Evolutionary conservation across 2,113 vertebrate genomes (phyloP), one percentile per base, ranked within the genome.

Genomic region (Mesocricetus auratus): DNA sequence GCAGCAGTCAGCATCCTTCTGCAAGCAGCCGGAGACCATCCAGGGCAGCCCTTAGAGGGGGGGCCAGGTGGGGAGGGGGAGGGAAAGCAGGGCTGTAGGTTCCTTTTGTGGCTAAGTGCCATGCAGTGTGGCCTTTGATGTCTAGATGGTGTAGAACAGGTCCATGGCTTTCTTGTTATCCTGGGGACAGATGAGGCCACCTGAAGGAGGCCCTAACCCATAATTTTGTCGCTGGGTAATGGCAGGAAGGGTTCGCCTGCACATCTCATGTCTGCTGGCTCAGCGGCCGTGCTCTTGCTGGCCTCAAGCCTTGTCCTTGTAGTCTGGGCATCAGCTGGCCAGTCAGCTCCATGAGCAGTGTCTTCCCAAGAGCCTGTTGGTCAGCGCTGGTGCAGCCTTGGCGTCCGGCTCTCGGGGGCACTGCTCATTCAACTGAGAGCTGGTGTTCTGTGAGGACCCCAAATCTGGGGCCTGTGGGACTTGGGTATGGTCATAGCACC

Each of bases 141-240:
- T 77, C 13, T 24, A 47, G 47, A 33, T n/a, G 42, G 29, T 4
- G 0, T 53, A 2, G 39, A 47, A 10, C 75, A 62, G 26, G 66
- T n/a, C 5, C 7, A 5, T 21, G 21, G 24, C n/a, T 53, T 75
- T 75, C 16, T 24, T 56, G 39, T 47, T 9, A 42, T 24, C 33
- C 5, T 11, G 21, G 45, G 4, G 36, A 36, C 47, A 31, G 26
- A n/a, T 1, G 33, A 50, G 26, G 62, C 33, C 26, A 31, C 19
- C 24, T 69, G 42, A 81, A 81, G 64, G 50, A 64, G 42, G 29
- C 31, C 31, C n/a, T 24, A 45, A 29, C 26, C n/a, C 2, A 1
- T 36, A 79, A 24, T 26, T 17, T n/a, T 16, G 47, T 31, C 16
- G 24, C 29, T 21, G 10, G 4, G 1, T 66, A 1, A 0, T 0